Conservation (phyloP, 2,113 vertebrate genomes). For the Hassar affinis region DNA sequence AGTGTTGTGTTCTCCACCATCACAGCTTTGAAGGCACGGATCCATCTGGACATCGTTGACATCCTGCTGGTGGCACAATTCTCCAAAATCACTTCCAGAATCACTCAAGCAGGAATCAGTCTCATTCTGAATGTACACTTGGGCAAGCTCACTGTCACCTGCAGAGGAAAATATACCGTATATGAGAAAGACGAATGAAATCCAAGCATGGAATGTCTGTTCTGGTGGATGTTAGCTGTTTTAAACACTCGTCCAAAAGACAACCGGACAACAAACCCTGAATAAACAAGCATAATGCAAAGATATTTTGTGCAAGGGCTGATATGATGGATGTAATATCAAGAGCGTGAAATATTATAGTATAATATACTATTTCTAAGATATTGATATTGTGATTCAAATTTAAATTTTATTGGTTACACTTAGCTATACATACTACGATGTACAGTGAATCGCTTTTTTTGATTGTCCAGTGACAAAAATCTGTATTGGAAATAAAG, state of each 20-base stretch:
- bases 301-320: background rate
- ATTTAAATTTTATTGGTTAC: no score
- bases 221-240: background rate
- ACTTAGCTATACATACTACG: no score
- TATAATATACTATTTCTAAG: background rate
- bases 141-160: conserved; percentile 3
- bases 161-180: background rate
- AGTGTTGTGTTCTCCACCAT: background rate
- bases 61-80: background rate
- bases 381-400: background rate
- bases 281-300: no score
- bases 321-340: background rate
- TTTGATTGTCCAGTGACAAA: no score
- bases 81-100: conserved; percentile 4
- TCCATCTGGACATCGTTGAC: conserved; percentile 1
- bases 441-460: no score
- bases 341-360: background rate
- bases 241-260: background rate
- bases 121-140: background rate
- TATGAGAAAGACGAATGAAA: background rate
- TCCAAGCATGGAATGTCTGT: background rate
- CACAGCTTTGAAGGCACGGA: background rate
- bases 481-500: no score
- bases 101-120: conserved; percentile 20
- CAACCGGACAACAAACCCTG: background rate